These are phyloP conservation scores for Solen grandis DNA, from an alignment of 1,140 invertebrate species.

Conservation along the genomic window DNA sequence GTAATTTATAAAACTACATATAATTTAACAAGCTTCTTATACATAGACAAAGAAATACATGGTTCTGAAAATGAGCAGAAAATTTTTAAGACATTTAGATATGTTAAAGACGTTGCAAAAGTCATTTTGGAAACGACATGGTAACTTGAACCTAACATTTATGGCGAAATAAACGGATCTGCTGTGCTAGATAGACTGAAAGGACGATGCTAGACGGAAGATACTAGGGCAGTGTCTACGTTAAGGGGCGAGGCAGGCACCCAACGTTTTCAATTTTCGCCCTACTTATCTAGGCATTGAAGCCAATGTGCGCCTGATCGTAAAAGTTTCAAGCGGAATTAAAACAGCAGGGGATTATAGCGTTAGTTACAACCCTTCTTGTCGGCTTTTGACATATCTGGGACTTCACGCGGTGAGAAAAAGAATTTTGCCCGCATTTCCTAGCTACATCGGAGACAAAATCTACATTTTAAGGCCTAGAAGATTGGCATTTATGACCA, in stretches of 20 bases:
- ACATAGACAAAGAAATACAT: too few relatives aligned
- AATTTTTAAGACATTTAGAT: too few relatives aligned
- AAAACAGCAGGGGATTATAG: conserved; percentile 38
- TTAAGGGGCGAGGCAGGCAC: conserved; percentile 8
- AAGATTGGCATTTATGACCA: conserved; percentile 57
- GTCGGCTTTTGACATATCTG: conserved; percentile 50
- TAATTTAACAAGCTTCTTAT: too few relatives aligned
- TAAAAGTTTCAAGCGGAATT: conserved; percentile 55
- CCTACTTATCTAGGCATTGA: conserved; percentile 54
- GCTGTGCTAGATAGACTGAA: too few relatives aligned
- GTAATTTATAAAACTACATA: too few relatives aligned
- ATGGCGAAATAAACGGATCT: too few relatives aligned
- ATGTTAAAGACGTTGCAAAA: too few relatives aligned
- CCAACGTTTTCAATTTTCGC: conserved; percentile 44
- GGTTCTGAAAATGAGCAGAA: too few relatives aligned
- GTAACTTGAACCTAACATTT: too few relatives aligned
- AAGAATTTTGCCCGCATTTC: conserved; percentile 53
- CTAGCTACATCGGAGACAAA: conserved; percentile 42
- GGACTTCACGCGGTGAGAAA: conserved; percentile 42
- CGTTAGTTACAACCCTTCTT: conserved; percentile 45
- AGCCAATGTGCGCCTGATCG: conserved; percentile 41
- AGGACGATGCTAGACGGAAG: too few relatives aligned
- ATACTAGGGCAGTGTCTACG: too few relatives aligned
- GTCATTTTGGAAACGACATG: too few relatives aligned
- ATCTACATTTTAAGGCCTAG: conserved; percentile 52